Base-by-base conservation (phyloP, 2,888 invertebrate genomes). In the Serrognathus titanus region DNA sequence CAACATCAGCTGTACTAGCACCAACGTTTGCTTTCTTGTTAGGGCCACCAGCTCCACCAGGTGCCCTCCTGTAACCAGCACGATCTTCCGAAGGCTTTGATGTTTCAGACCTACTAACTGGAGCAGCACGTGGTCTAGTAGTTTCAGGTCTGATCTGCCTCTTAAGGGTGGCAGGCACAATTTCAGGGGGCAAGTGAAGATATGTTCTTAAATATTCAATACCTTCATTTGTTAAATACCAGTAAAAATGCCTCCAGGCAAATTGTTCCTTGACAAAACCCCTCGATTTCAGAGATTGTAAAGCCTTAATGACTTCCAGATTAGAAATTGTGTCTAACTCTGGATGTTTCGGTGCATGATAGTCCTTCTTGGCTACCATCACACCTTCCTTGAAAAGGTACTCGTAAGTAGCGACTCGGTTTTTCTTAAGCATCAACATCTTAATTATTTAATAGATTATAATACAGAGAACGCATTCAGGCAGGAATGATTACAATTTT, bases 371-470 rank as follows among this genome's bases (percentile, higher is more conserved):
- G 8, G 99, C 99, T 71, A 99, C 98, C 88, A 98, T 91, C 62
- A 99, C 99, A 78, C 99, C 99, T 82, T 99, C 98, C 78, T 96
- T 96, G 80, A 98, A 97, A 70, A 98, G 88, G 82, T 94, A 93
- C 79, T 99, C 98, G 80, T 94, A 99, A 78, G 99, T 98, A 70
- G 92, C 84, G 69, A 94, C 90, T 75, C 97, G 89, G 79, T 97
- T 95, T 83, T 94, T 92, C 85, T 97, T 98, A 73, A 98, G 97
- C 96, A 99, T 99, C 94, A 99, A 96, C 99, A 99, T 99, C 80
- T 31, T 31, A 31, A 31, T 31, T 31, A 31, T 31, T 31, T 6
- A 31, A 7, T 7, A 31, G 24, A 31, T 31, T 31, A 31, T 31
- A 3, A 6, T 31, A 7, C 6, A 31, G 7, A 7, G 6, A 31